phyloP scores from a whole-genome alignment of 2,797 vertebrate genomes.

The Sebastes paucispinis region DNA sequence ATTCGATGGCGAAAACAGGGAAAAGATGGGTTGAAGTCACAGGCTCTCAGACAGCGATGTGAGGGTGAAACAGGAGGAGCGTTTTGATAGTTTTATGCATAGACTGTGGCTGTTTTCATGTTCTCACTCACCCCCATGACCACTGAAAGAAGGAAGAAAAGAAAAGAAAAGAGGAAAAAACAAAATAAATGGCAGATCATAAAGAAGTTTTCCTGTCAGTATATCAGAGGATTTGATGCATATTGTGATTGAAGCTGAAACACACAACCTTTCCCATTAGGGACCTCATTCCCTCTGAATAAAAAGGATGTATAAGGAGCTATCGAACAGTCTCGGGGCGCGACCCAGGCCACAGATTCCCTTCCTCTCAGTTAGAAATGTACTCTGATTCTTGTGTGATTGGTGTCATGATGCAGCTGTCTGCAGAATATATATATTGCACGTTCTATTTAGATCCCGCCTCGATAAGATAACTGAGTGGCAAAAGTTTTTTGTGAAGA shows the following conservation, averaged over 20 bases:
- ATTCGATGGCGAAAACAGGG: constrained; percentile 1
- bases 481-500: constrained; percentile 2
- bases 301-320: not conserved
- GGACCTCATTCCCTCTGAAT: constrained; percentile 4
- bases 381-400: constrained; percentile 15
- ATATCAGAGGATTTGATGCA: not conserved
- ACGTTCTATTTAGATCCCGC: constrained; percentile 64
- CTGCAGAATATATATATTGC: constrained; percentile 58
- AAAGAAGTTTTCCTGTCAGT: not conserved
- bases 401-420: not conserved
- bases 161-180: constrained; percentile 22
- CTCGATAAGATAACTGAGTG: constrained; percentile 37
- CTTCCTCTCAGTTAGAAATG: constrained; percentile 11
- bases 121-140: constrained; percentile 77
- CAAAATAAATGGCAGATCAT: constrained; percentile 33
- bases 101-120: constrained; percentile 59
- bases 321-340: constrained; percentile 22
- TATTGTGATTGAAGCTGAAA: not conserved
- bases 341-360: constrained; percentile 4
- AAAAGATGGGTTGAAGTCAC: constrained; percentile 24
- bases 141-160: constrained; percentile 67
- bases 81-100: constrained; percentile 63
- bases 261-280: not conserved
- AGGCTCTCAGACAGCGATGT: constrained; percentile 26
- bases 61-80: constrained; percentile 46